Base-by-base conservation (phyloP, 2,797 vertebrate genomes). In the Agapornis canus region DNA sequence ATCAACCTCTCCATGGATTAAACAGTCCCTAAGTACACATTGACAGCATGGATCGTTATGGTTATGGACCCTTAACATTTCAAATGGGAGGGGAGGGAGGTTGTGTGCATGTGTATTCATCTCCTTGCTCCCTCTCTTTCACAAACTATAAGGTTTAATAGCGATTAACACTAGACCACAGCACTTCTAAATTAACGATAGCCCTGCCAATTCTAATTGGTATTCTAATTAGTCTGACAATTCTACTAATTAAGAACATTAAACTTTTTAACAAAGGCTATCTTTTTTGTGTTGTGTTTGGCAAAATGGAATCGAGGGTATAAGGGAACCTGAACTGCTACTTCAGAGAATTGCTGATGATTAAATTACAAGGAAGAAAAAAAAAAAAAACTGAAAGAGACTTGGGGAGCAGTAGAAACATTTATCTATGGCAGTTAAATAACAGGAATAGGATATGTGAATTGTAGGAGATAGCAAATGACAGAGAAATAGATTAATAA, bases 231-330 rank as follows among this genome's bases (percentile, higher is more conserved):
- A 98, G 96, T 94, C 96, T 92, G 94, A 97, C 96, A 91, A 97
- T 98, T 98, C 95, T 95, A 97, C 96, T 98, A 97, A 98, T 98
- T 97, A 98, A 98, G 96, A 97, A 95, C 97, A 97, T 97, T 97
- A 98, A 98, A 98, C 97, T 98, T 98, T 98, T 98, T 97, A 98
- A 97, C 94, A 98, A 98, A 98, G 93, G 89, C 95, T 97, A 97
- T 97, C 93, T 82, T 95, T 91, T 96, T 97, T 96, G 92, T 96
- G 94, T 97, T 97, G 91, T 88, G 81, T 97, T 96, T 95, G 94
- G 95, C 95, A 96, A 97, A 98, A 98, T 95, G 93, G 93, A 96
- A 94, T 84, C 59, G 65, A 82, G 71, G 35, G 59, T 73, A 37
- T 40, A 42, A 27, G 43, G 45, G 21, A 94, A 37, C 17, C 89